Evolutionary conservation across 1,140 invertebrate genomes (phyloP), one percentile per base, ranked within the genome.

Genomic region (Sarcophaga bullata): DNA sequence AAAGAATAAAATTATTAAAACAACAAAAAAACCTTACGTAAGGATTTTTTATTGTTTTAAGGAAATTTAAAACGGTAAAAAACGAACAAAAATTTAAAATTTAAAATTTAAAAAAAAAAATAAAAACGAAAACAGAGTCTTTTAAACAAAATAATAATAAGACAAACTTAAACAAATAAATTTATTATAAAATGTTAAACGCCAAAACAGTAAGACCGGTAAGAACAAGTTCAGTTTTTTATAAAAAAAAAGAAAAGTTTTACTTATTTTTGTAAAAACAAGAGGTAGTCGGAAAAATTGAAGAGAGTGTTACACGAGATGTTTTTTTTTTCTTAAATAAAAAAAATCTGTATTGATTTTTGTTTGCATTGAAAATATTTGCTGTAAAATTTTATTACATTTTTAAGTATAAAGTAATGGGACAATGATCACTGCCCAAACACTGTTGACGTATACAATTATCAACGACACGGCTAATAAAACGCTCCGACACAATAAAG

Each of bases 361-460:
- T 72, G 6, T 37, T 68, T 17, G 15, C 73, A 76, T 25, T 54
- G 50, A 10, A 54, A 80, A 54, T 52, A 8, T 80, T 8, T 80
- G 54, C 8, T 58, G 15, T 80, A 17, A 37, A 37, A 37, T 54
- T 62, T 54, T 54, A 52, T 85, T 92, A 93, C 84, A 93, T 84
- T 86, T 92, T 91, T 17, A 95, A 85, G 86, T 94, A 95, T n/a
- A 96, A 89, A 48, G 94, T 92, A 84, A 97, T 92, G 0, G 96
- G 96, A 87, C 96, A 97, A 90, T 98, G 97, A 88, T 97, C 96
- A 87, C 96, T 97, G n/a, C 97, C 96, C 86, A 92, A 93, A 7
- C 97, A 93, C 84, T 95, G 90, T 80, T 91, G 93, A 52, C 95
- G 92, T 76, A 97, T 96, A 48, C 94, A 91, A 89, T 93, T 95